A percentile compares a stretch with the other conserved stretches of the same genome.
These are phyloP conservation scores for Epinephelus fuscoguttatus DNA, from an alignment of 2,113 vertebrate genomes.

Conservation along the genomic window DNA sequence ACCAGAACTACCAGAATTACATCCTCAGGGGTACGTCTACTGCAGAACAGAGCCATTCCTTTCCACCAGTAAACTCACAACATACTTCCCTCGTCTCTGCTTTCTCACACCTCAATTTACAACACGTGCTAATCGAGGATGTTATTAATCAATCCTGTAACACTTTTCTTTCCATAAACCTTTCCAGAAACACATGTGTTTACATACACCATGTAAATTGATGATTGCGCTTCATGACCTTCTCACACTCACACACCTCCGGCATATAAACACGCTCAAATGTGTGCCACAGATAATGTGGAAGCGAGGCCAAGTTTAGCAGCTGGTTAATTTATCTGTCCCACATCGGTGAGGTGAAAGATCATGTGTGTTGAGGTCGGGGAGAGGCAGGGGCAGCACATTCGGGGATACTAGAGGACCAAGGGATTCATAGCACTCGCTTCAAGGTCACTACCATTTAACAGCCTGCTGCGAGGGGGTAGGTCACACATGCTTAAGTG, in stretches of 20 bases:
- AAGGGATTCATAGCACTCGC: conserved; percentile 34
- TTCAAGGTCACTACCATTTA: conserved; percentile 72
- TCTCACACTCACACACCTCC: conserved; percentile 50
- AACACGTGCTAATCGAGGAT: conserved; percentile 49
- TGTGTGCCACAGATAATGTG: conserved; percentile 53
- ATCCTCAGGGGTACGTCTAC: conserved; percentile 93
- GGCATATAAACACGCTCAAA: conserved; percentile 64
- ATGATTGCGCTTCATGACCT: conserved; percentile 67
- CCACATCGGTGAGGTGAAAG: conserved; percentile 60
- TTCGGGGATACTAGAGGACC: conserved; percentile 38
- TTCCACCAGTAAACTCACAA: conserved; percentile 29
- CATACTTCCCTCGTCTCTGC: neutral
- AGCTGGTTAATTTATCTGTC: conserved; percentile 71
- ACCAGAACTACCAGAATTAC: conserved; percentile 99
- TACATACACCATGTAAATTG: conserved; percentile 69
- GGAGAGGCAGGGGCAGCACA: conserved; percentile 21
- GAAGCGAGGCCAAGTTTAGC: conserved; percentile 54
- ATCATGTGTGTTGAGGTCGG: conserved; percentile 51
- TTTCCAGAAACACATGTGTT: conserved; percentile 69
- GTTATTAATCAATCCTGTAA: conserved; percentile 72
- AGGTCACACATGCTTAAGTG: conserved; percentile 74
- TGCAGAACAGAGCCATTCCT: conserved; percentile 7
- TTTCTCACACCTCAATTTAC: conserved; percentile 47
- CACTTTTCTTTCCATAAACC: conserved; percentile 69
- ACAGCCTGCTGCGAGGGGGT: conserved; percentile 69